These are phyloP conservation scores for Diarsia mendica DNA, from an alignment of 2,888 invertebrate genomes.

Conservation along the genomic window DNA sequence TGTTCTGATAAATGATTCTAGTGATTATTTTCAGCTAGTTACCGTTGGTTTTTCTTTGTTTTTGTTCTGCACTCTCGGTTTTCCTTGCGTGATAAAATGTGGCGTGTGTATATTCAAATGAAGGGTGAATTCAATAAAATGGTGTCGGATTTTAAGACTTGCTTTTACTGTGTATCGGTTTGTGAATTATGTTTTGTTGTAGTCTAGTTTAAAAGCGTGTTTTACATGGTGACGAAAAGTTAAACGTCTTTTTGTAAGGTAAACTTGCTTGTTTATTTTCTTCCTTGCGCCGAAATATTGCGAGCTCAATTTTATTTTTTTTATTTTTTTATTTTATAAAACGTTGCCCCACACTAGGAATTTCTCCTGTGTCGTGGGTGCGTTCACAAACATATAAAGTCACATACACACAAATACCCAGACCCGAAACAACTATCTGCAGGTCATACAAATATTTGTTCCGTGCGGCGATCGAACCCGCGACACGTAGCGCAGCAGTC, in stretches of 20 bases:
- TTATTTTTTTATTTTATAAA: no score
- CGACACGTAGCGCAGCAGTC: no score
- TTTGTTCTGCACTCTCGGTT: conserved; percentile 54
- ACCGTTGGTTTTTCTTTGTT: conserved; percentile 38
- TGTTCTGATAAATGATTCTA: conserved; percentile 4
- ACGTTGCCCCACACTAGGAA: no score
- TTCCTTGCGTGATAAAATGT: conserved; percentile 63
- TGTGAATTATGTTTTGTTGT: conserved; percentile 1
- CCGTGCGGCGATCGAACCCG: no score
- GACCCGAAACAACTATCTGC: no score
- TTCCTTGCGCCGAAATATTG: no score
- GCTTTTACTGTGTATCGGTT: conserved; percentile 39
- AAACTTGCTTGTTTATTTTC: no score
- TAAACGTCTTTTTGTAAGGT: not conserved
- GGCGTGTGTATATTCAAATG: conserved; percentile 58
- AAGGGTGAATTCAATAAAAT: conserved; percentile 55
- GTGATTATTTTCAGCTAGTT: not conserved
- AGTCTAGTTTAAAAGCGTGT: not conserved
- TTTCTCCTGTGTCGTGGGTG: no score
- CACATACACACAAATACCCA: no score
- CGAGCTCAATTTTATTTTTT: no score
- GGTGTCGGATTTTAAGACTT: conserved; percentile 33
- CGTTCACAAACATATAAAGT: no score
- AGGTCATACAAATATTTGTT: no score
- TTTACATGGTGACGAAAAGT: conserved; percentile 3